These are phyloP conservation scores for Megalops cyprinoides DNA, from an alignment of 2,797 vertebrate species.

Conservation along the genomic window DNA sequence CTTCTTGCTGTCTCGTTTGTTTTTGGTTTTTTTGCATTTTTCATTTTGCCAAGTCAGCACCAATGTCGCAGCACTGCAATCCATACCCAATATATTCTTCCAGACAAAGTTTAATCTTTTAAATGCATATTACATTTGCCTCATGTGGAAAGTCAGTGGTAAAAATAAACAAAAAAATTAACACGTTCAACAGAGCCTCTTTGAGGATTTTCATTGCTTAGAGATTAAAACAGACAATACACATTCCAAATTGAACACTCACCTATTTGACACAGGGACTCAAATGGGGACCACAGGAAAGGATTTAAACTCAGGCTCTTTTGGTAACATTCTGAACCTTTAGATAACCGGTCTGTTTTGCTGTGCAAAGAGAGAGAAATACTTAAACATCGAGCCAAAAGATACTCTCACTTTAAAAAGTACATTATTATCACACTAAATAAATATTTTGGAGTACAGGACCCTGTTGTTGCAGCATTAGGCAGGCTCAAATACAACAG, in stretches of 20 bases:
- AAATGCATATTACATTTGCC: no score
- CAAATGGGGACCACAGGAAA: constrained; percentile 97
- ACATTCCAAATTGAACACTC: constrained; percentile 50
- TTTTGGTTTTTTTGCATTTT: no score
- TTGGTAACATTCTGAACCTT: constrained; percentile 99
- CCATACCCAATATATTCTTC: no score
- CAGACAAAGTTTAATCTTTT: no score
- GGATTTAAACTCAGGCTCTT: constrained; percentile 97
- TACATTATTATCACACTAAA: neutral
- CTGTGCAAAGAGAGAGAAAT: constrained; percentile 68
- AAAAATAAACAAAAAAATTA: no score
- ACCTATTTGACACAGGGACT: constrained; percentile 98
- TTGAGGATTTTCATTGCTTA: neutral
- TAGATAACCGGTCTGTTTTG: constrained; percentile 95
- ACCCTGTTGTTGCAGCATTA: neutral
- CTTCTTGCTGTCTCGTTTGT: no score
- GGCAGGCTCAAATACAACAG: neutral
- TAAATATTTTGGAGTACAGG: neutral
- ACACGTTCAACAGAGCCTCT: no score
- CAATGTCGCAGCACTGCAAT: no score
- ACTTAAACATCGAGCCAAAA: neutral
- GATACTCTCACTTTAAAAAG: neutral
- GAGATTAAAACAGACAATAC: neutral
- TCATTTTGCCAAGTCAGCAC: no score
- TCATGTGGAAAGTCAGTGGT: no score